Evolutionary conservation across 1,140 invertebrate species (phyloP), one percentile per base, ranked within the genome.

Genomic region (Aphaenogaster floridana): DNA sequence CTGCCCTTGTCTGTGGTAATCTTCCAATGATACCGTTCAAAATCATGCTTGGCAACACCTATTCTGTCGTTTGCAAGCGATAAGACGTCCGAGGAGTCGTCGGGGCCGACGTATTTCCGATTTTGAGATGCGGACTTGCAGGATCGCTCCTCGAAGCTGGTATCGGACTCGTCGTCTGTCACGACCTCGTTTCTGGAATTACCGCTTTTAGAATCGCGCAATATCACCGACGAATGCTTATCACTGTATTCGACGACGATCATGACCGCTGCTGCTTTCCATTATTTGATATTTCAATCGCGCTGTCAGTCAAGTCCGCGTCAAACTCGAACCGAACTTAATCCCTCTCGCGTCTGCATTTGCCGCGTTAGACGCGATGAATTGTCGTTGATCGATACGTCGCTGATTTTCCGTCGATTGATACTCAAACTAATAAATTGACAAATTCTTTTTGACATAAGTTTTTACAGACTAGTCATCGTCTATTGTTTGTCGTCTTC

Each of bases 191-290:
- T 84, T 85, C 57, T 54, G 63, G 13, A 79, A 64, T 84, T 69
- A 59, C 48, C 4, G 57, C 68, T 21, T 63, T 85, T 79, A 21
- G 39, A 11, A 34, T 86, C 66, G 57, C 11, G 64, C 39, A 61
- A 68, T 69, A 66, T 64, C 87, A 71, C 48, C 45, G 68, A 39
- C 48, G 64, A 21, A 66, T 52, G 66, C 61, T 86, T 86, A 52
- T 86, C 52, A 39, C 21, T 86, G 54, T 48, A 64, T n/a, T 86
- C 83, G 39, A 79, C 42, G 61, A 79, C 13, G 83, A 79, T 90
- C 90, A 91, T 91, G 89, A 79, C 86, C 64, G 54, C 61, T 36
- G 59, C 69, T 66, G 48, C 69, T 79, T 91, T 63, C 59, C 89
- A 91, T 91, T 86, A 86, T 90, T 66, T 54, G 9, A 72, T 74